phyloP scores from a whole-genome alignment of 92 coral and sea anemone species.

The Paragorgia papillata region DNA sequence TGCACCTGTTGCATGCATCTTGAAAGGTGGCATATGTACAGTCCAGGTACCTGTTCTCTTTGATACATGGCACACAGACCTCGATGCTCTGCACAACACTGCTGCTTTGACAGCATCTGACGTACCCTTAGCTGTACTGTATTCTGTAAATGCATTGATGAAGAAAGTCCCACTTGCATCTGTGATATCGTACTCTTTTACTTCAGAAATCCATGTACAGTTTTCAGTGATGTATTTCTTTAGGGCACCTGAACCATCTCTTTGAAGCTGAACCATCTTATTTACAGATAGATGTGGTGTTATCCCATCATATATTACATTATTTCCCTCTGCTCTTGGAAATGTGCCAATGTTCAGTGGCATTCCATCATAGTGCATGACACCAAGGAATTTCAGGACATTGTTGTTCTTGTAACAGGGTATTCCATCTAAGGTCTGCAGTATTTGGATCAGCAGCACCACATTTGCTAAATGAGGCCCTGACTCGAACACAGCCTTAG shows the following conservation, averaged over 20 bases:
- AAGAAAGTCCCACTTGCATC: constrained; percentile 55
- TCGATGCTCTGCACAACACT: constrained; percentile 26
- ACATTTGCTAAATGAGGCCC: constrained; percentile 56
- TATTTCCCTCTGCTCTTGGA: not conserved
- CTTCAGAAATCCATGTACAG: constrained; percentile 42
- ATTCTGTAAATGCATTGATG: constrained; percentile 54
- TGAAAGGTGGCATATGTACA: constrained; percentile 34
- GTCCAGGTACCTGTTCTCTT: not conserved
- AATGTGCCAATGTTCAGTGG: constrained; percentile 48
- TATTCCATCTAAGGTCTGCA: constrained; percentile 41
- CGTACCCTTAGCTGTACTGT: constrained; percentile 31
- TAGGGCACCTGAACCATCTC: not conserved
- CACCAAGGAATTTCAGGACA: constrained; percentile 15
- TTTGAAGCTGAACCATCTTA: not conserved
- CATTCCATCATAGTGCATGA: constrained; percentile 62
- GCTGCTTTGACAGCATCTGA: constrained; percentile 47
- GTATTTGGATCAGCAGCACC: constrained; percentile 22
- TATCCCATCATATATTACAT: not conserved
- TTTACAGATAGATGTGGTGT: not conserved
- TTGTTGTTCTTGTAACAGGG: constrained; percentile 39
- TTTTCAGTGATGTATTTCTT: constrained; percentile 20
- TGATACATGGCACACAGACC: constrained; percentile 34
- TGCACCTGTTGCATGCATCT: constrained; percentile 47
- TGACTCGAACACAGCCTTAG: constrained; percentile 14
- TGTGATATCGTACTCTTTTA: constrained; percentile 54